Conservation (phyloP, 2,113 vertebrate species). For the Sinocyclocheilus anophthalmus region DNA sequence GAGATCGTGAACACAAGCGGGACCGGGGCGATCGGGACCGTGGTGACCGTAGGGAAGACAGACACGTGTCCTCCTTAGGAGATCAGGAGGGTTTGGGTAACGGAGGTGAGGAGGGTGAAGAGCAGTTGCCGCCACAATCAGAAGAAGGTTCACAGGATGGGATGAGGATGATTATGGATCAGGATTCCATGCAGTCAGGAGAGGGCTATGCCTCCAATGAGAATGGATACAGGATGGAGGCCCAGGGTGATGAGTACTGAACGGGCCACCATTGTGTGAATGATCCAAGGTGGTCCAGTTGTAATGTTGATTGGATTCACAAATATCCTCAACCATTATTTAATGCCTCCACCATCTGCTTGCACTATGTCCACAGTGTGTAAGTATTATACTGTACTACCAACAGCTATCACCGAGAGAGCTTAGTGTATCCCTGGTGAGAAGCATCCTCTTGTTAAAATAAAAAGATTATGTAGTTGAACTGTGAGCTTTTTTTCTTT, state of each 20-base stretch:
- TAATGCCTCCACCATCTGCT: slow-evolving; percentile 22
- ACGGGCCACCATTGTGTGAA: not conserved
- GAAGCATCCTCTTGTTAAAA: slow-evolving; percentile 24
- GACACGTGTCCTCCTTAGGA: slow-evolving; percentile 61
- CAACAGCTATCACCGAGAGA: slow-evolving; percentile 3
- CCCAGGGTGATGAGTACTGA: slow-evolving; percentile 80
- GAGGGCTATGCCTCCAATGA: slow-evolving; percentile 86
- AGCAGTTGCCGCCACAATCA: slow-evolving; percentile 55
- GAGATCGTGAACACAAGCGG: slow-evolving; percentile 79
- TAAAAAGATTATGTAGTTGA: slow-evolving; percentile 15
- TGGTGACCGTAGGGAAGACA: slow-evolving; percentile 75
- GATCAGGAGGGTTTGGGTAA: slow-evolving; percentile 74
- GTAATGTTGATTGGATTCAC: slow-evolving; percentile 2
- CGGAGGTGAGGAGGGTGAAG: slow-evolving; percentile 68
- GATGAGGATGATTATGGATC: slow-evolving; percentile 79
- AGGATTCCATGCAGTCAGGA: slow-evolving; percentile 77
- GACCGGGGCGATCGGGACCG: slow-evolving; percentile 76
- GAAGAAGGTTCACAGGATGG: slow-evolving; percentile 84
- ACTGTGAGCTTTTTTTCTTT: not conserved
- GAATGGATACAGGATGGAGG: slow-evolving; percentile 88
- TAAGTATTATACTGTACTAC: slow-evolving; percentile 37
- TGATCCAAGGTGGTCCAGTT: not conserved
- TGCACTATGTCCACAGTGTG: slow-evolving; percentile 22
- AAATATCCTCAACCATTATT: slow-evolving; percentile 14
- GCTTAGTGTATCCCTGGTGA: slow-evolving; percentile 1